Evolutionary conservation across 2,113 vertebrate species (phyloP), one percentile per base, ranked within the genome.

Genomic region (Hoplias malabaricus): DNA sequence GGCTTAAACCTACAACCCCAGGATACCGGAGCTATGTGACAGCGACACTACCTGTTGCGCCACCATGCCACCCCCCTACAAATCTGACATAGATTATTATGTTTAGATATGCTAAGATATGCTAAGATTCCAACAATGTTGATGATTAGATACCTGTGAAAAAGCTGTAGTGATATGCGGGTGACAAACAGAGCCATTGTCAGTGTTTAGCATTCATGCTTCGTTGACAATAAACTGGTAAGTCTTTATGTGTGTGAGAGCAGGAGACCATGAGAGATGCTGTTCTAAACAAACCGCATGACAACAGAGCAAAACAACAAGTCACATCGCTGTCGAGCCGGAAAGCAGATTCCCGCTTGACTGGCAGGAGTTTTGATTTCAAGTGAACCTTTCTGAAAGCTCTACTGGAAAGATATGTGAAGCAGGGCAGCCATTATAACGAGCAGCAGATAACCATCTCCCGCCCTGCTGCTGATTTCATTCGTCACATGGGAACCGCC

Each of bases 331-430:
- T 42, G 34, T 16, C 4, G 43, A 75, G 53, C 40, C 29, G 11
- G 62, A 54, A 78, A 23, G 75, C 48, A 62, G 54, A 23, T 66
- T 38, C 27, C n/a, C n/a, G 19, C 40, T 14, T 75, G 67, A 82
- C 66, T 75, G 72, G 69, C 76, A 59, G 57, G 73, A 83, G 42
- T 80, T 72, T 69, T 80, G 69, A 80, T 54, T 68, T 83, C 53
- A 57, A 77, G 42, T 63, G 77, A 83, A 83, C 77, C 73, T 4
- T 77, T 54, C 62, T 63, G 29, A 63, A 75, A 80, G 42, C 61
- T 70, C 42, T 59, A 34, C 13, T 66, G 53, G 31, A 76, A 59
- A 62, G 21, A 72, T 57, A 57, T 79, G 38, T 29, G 25, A 76
- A 67, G 68, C 72, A 67, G 59, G 25, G 68, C 29, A 46, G 61